phyloP scores from a whole-genome alignment of 2,797 vertebrate genomes.

The Mus minutoides region DNA sequence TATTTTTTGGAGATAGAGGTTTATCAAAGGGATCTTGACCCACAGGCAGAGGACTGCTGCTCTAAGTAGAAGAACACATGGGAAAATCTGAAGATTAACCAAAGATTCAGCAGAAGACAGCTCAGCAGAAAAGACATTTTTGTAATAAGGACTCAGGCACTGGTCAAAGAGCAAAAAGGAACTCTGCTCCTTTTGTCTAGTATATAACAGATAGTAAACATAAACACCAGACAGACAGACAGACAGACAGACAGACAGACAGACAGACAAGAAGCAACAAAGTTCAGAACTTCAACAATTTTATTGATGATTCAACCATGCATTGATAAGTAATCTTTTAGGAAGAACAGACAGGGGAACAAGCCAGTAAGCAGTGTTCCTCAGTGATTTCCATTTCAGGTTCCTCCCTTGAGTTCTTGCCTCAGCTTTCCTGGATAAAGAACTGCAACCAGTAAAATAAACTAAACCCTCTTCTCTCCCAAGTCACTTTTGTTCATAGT shows the following conservation, averaged over 20 bases:
- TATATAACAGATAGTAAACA: conserved; percentile 46
- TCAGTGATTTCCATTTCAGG: neutral
- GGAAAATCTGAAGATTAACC: conserved; percentile 68
- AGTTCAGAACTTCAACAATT: neutral
- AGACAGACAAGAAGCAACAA: neutral
- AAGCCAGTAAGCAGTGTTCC: neutral
- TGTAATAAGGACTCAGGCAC: conserved; percentile 30
- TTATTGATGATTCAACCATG: neutral
- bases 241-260: no score
- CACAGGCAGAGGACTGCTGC: neutral
- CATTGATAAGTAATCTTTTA: neutral
- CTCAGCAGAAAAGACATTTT: conserved; percentile 1
- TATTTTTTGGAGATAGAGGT: neutral
- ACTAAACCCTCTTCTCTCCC: neutral
- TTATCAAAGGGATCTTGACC: neutral
- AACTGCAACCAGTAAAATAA: neutral
- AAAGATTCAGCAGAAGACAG: neutral
- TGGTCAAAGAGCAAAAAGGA: conserved; percentile 49
- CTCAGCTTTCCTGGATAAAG: neutral
- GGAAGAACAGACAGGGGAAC: no score
- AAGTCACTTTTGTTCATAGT: neutral
- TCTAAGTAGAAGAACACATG: conserved; percentile 25
- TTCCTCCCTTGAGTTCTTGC: neutral
- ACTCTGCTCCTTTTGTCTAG: conserved; percentile 32
- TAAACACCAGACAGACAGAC: neutral